Evolutionary conservation across 2,888 invertebrate genomes (phyloP).

Genomic region (Xiphydria camelus): DNA sequence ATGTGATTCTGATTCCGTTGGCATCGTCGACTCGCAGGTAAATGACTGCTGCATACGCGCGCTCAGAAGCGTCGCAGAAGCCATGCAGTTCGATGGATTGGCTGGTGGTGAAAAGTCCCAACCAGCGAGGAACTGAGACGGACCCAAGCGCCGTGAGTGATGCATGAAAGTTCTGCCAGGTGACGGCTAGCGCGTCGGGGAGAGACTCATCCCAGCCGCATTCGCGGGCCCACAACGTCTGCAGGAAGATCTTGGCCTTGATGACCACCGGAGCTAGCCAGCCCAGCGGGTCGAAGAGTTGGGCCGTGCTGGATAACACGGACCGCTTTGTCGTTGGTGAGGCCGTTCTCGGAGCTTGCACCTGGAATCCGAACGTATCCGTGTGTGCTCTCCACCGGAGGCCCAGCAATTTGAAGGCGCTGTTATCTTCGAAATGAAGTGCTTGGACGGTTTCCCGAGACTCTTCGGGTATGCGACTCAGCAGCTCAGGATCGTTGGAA

Average conservation of each 20-base stretch:
- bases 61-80: slow-evolving; percentile 17
- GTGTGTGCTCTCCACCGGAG: no score
- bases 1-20: neutral
- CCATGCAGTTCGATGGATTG: slow-evolving; percentile 17
- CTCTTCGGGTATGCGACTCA: no score
- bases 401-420: no score
- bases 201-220: slow-evolving; percentile 20
- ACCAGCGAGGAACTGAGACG: slow-evolving; percentile 19
- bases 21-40: slow-evolving; percentile 19
- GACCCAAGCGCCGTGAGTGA: neutral
- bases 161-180: no score
- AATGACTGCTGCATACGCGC: slow-evolving; percentile 14
- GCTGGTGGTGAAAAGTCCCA: neutral
- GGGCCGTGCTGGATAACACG: slow-evolving; percentile 16
- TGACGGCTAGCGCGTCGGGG: neutral
- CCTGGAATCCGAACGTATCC: no score
- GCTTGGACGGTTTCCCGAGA: no score
- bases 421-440: no score
- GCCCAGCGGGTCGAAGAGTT: slow-evolving; percentile 23
- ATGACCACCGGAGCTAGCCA: slow-evolving; percentile 20
- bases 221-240: slow-evolving; percentile 20
- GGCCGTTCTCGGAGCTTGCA: no score
- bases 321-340: slow-evolving; percentile 17
- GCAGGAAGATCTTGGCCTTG: slow-evolving; percentile 21
- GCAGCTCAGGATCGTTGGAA: slow-evolving; percentile 15